phyloP scores from a whole-genome alignment of 2,113 vertebrate genomes.

The Lagopus leucura region DNA sequence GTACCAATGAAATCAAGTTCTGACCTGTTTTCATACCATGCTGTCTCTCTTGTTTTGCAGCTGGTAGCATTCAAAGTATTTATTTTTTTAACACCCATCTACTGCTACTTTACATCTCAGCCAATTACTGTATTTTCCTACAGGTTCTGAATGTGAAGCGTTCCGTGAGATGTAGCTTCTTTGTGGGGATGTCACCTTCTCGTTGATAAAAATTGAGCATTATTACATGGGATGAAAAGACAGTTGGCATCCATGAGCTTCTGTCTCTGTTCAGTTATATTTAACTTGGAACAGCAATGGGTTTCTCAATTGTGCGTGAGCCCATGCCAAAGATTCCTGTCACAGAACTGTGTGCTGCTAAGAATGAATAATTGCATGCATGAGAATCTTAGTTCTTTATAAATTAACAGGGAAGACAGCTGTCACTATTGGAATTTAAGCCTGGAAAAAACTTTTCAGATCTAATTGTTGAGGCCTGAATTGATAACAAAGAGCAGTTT shows the following conservation, averaged over 20 bases:
- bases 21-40: not conserved
- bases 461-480: not conserved
- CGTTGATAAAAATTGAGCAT: not conserved
- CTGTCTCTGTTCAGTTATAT: conserved; percentile 35
- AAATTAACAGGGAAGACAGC: not conserved
- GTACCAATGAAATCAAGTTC: not conserved
- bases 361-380: not conserved
- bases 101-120: not conserved
- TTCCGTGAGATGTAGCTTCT: not conserved
- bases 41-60: not conserved
- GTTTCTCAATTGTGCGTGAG: not conserved
- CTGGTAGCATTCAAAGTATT: not conserved
- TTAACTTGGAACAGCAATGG: conserved; percentile 19
- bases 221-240: not conserved
- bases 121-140: not conserved
- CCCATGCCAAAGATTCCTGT: conserved; percentile 1
- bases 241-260: not conserved
- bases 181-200: not conserved
- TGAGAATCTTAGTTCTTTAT: not conserved
- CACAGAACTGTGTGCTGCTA: not conserved
- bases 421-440: not conserved
- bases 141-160: not conserved
- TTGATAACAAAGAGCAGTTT: not conserved
- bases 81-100: not conserved
- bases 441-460: not conserved